Evolutionary conservation across 2,113 vertebrate genomes (phyloP).

Genomic region (Chlamydotis undulata): DNA sequence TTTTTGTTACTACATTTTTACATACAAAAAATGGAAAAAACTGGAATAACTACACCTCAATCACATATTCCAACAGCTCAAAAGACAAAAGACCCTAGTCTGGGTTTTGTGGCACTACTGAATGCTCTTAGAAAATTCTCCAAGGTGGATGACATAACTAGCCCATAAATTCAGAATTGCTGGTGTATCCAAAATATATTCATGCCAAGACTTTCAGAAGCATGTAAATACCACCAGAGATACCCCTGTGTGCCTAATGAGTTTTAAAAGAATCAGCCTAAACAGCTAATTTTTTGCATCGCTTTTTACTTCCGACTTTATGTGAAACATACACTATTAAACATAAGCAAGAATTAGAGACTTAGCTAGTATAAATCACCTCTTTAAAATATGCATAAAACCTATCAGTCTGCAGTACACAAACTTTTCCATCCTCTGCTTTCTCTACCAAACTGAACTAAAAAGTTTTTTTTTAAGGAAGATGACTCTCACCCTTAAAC

Average conservation of each 20-base stretch:
- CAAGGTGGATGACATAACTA: not conserved
- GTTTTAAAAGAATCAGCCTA: not conserved
- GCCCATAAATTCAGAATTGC: not conserved
- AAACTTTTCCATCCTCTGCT: not conserved
- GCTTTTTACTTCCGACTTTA: not conserved
- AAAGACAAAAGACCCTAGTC: not conserved
- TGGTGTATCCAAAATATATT: not conserved
- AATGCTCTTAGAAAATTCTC: not conserved
- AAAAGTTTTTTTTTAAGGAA: not conserved
- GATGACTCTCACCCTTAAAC: not conserved
- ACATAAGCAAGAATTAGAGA: not conserved
- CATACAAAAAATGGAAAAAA: not conserved
- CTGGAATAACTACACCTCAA: not conserved
- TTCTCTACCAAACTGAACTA: not conserved
- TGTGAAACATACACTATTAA: not conserved
- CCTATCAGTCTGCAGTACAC: not conserved
- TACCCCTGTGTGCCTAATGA: not conserved
- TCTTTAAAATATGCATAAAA: not conserved
- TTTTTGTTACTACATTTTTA: not conserved
- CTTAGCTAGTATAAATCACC: not conserved
- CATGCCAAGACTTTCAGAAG: not conserved
- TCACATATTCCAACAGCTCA: not conserved
- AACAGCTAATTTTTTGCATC: not conserved
- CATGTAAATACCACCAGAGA: not conserved
- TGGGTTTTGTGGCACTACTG: not conserved